These are phyloP conservation scores for Plectrocnemia conspersa DNA, from an alignment of 1,140 invertebrate species.

Conservation along the genomic window DNA sequence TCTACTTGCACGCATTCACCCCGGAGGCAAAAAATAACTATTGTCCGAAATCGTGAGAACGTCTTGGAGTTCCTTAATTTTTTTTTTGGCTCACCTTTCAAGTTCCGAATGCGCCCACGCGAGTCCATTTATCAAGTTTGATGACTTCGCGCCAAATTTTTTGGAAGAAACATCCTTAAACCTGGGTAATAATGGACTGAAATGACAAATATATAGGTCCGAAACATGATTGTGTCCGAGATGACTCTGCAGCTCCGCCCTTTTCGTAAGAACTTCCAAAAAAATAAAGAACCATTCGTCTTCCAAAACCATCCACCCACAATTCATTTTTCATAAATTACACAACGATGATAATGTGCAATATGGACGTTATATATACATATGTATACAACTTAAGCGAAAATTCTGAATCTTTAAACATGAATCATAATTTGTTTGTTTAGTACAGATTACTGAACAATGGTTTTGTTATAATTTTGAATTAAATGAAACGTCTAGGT, in stretches of 20 bases:
- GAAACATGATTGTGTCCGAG: neutral
- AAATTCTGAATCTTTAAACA: no score
- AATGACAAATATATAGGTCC: neutral
- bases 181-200: no score
- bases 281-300: slow-evolving; percentile 24
- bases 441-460: no score
- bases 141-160: slow-evolving; percentile 23
- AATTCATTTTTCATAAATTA: slow-evolving; percentile 26
- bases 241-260: slow-evolving; percentile 24
- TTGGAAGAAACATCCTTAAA: no score
- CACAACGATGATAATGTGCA: slow-evolving; percentile 26
- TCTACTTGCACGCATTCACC: slow-evolving; percentile 11
- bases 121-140: slow-evolving; percentile 4
- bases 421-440: no score
- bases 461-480: no score
- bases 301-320: slow-evolving; percentile 25
- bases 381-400: no score
- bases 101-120: slow-evolving; percentile 7
- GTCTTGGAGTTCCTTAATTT: slow-evolving; percentile 32
- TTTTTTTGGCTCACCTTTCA: slow-evolving; percentile 18
- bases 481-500: no score
- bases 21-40: slow-evolving; percentile 21
- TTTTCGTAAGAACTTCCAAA: neutral
- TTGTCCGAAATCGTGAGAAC: slow-evolving; percentile 31
- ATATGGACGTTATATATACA: no score